Conservation (phyloP, 1,140 invertebrate species). For the Scaptomyza hsui region DNA sequence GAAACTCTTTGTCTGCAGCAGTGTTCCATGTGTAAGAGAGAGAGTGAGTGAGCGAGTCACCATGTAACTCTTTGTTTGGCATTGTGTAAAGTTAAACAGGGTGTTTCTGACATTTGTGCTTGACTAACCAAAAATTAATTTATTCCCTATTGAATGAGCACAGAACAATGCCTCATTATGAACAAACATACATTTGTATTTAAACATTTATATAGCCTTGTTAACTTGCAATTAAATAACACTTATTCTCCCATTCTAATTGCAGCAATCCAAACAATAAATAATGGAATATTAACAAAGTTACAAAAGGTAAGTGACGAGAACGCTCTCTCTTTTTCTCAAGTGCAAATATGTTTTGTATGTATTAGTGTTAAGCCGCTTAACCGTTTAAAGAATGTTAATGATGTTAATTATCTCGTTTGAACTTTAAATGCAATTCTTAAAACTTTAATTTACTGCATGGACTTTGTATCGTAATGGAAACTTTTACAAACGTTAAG, state of each 20-base stretch:
- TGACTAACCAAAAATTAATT: slow-evolving; percentile 10
- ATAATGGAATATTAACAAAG: slow-evolving; percentile 77
- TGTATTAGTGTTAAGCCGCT: too few relatives aligned
- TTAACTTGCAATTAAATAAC: slow-evolving; percentile 35
- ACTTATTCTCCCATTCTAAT: slow-evolving; percentile 47
- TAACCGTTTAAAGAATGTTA: too few relatives aligned
- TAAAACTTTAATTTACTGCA: too few relatives aligned
- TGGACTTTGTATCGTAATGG: too few relatives aligned
- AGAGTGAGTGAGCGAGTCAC: slow-evolving; percentile 19
- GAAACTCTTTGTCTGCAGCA: slow-evolving; percentile 13
- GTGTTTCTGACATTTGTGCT: slow-evolving; percentile 48
- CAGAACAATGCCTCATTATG: slow-evolving; percentile 34
- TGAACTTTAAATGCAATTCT: too few relatives aligned
- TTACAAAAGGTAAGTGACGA: slow-evolving; percentile 64
- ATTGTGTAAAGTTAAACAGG: slow-evolving; percentile 65
- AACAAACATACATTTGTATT: neutral
- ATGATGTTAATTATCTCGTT: too few relatives aligned
- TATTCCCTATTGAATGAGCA: slow-evolving; percentile 27
- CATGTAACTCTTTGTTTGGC: slow-evolving; percentile 58
- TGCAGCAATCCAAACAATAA: slow-evolving; percentile 62
- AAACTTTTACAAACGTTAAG: too few relatives aligned
- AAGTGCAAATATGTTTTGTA: neutral
- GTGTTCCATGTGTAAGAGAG: slow-evolving; percentile 25
- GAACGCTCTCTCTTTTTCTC: too few relatives aligned
- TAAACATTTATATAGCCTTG: slow-evolving; percentile 1